A percentile compares a stretch with the other conserved stretches of the same genome.
Conservation (phyloP, 2,797 vertebrate species). For the Phalloptychus januarius region DNA sequence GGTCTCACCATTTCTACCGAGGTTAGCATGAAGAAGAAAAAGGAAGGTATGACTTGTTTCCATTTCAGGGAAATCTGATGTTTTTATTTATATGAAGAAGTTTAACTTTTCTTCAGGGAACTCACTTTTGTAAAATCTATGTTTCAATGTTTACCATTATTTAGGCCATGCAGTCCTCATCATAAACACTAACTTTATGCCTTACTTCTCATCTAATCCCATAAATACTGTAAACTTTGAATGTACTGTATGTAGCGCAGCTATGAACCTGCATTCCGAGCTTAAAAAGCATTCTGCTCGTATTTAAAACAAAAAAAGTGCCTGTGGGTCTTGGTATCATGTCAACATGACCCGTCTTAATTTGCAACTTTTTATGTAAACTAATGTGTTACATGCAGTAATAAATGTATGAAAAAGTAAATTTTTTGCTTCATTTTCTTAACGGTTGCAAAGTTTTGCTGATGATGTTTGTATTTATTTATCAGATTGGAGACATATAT, state of each 20-base stretch:
- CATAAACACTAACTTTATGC: constrained; percentile 52
- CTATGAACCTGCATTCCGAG: constrained; percentile 41
- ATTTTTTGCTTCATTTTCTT: not conserved
- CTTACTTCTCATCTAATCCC: constrained; percentile 60
- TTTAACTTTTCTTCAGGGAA: constrained; percentile 22
- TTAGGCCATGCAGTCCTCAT: constrained; percentile 40
- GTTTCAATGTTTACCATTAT: not conserved
- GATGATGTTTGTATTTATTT: not conserved
- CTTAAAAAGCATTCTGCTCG: constrained; percentile 51
- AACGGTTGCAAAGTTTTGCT: not conserved
- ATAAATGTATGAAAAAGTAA: constrained; percentile 56
- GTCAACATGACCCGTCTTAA: constrained; percentile 51
- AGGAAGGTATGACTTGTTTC: constrained; percentile 12
- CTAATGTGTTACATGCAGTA: constrained; percentile 47
- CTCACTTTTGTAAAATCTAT: constrained; percentile 13
- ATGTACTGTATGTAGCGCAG: constrained; percentile 57
- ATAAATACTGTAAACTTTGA: constrained; percentile 20
- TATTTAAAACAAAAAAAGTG: constrained; percentile 61
- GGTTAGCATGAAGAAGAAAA: constrained; percentile 10
- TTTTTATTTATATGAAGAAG: constrained; percentile 17
- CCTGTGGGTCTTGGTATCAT: constrained; percentile 67
- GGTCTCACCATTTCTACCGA: not conserved
- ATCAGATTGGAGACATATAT: not conserved
- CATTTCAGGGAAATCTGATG: constrained; percentile 52
- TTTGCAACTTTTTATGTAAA: constrained; percentile 45